Evolutionary conservation across 2,888 invertebrate genomes (phyloP).

Genomic region (Rhaphigaster nebulosa): DNA sequence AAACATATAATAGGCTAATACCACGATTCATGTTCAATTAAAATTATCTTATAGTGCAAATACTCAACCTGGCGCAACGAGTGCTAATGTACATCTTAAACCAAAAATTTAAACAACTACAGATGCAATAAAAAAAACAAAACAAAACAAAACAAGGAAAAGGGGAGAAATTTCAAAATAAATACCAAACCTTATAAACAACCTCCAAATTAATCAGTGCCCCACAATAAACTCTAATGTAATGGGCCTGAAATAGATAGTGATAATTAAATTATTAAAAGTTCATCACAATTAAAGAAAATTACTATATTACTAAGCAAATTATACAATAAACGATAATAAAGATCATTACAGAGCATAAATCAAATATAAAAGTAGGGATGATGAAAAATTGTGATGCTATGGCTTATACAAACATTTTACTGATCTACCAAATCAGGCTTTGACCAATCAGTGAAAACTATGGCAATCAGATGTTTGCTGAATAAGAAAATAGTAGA

Average conservation of each 20-base stretch:
- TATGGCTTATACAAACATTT: background rate
- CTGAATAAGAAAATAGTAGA: background rate
- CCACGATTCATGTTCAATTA: background rate
- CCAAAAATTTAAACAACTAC: background rate
- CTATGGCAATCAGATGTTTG: background rate
- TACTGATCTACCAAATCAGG: background rate
- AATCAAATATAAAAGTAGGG: background rate
- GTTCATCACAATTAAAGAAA: background rate
- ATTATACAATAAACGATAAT: background rate
- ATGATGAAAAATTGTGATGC: background rate
- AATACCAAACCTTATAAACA: conserved; percentile 36
- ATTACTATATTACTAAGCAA: background rate
- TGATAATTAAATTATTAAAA: background rate
- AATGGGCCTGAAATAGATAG: conserved; percentile 34
- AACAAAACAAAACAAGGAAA: background rate
- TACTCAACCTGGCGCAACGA: background rate
- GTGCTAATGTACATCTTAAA: background rate
- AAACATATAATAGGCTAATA: background rate
- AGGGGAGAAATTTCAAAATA: background rate
- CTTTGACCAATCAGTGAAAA: background rate
- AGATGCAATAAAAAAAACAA: conserved; percentile 1
- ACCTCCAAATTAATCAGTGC: conserved; percentile 9
- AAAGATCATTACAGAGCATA: background rate
- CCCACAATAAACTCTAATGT: conserved; percentile 37
- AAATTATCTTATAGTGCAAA: conserved; percentile 11